Evolutionary conservation across 2,113 vertebrate species (phyloP).

Genomic region (Lontra canadensis): DNA sequence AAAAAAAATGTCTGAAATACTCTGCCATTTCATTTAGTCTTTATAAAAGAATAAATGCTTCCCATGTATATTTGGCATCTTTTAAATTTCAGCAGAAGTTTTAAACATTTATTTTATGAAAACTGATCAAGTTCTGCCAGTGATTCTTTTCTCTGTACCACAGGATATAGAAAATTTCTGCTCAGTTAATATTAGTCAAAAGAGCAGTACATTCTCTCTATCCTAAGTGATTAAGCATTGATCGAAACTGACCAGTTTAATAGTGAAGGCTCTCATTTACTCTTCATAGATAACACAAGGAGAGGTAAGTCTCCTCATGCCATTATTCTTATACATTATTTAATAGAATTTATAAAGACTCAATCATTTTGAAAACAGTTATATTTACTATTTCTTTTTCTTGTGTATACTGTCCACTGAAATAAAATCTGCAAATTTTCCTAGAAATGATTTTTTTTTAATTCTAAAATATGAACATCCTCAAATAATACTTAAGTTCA

Average conservation of each 20-base stretch:
- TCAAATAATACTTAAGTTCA: not conserved
- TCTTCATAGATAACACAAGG: slow-evolving; percentile 53
- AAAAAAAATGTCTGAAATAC: not conserved
- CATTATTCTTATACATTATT: slow-evolving; percentile 22
- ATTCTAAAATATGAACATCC: not conserved
- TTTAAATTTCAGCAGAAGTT: not conserved
- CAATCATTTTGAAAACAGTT: slow-evolving; percentile 76
- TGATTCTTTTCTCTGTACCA: not conserved
- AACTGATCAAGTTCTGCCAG: not conserved
- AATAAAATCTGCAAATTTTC: slow-evolving; percentile 71
- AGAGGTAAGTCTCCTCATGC: slow-evolving; percentile 52
- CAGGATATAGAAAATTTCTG: slow-evolving; percentile 27
- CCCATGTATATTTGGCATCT: not conserved
- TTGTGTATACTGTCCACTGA: slow-evolving; percentile 75
- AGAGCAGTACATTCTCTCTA: not conserved
- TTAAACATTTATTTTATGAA: slow-evolving; percentile 9
- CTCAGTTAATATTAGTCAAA: slow-evolving; percentile 68
- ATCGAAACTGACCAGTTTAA: slow-evolving; percentile 68
- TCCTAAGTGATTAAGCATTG: slow-evolving; percentile 69
- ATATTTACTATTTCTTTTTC: slow-evolving; percentile 72
- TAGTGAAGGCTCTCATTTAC: slow-evolving; percentile 65
- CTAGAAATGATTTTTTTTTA: slow-evolving; percentile 42
- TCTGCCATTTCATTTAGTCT: not conserved
- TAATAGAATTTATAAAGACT: slow-evolving; percentile 61
- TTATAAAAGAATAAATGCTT: not conserved